Conservation (phyloP, 1,140 invertebrate genomes). For the silkworm (Bombyx mori) region ASM3026992v2 NC_085110.1:782001-782500, state of each 20-base stretch:
- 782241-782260: background rate
- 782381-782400: no score
- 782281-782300: no score
- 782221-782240: background rate
- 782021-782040: constrained; percentile 45
- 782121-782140: constrained; percentile 2
- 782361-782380: no score
- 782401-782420: no score
- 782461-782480: no score
- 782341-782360: no score
- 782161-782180: no score
- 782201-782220: background rate
- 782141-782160: background rate
- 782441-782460: no score
- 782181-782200: background rate
- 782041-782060: constrained; percentile 47
- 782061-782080: constrained; percentile 33
- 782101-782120: constrained; percentile 7
- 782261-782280: background rate
- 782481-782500: no score
- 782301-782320: background rate
- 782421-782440: no score
- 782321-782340: background rate
- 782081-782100: constrained; percentile 15
- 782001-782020: constrained; percentile 26